Conservation (phyloP, 2,797 vertebrate genomes). For the Dendrocincla tyrannina region DNA sequence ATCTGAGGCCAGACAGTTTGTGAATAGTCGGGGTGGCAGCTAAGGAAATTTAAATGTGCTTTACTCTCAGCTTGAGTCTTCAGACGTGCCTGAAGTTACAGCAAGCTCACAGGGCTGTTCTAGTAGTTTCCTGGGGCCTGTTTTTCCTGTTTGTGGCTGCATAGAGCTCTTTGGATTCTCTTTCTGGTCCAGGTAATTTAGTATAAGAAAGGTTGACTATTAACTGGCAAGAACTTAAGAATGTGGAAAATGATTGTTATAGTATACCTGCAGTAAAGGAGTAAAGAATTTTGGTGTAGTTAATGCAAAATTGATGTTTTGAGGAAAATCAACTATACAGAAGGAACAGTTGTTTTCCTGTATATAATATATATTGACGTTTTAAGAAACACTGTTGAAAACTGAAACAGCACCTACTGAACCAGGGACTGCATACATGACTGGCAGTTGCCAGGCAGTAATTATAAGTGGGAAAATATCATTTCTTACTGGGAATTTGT, state of each 20-base stretch:
- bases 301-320: neutral
- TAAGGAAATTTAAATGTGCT: neutral
- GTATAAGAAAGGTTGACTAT: neutral
- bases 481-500: neutral
- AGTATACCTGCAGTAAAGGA: neutral
- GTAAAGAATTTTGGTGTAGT: neutral
- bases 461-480: neutral
- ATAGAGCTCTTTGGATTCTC: neutral
- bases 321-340: neutral
- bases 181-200: neutral
- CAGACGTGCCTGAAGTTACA: neutral
- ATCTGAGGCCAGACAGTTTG: neutral
- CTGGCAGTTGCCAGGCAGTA: neutral
- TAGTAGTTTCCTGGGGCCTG: neutral
- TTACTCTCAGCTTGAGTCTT: neutral
- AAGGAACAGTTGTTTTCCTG: neutral
- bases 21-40: neutral
- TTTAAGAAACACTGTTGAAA: neutral
- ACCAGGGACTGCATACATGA: rapidly evolving
- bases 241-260: neutral
- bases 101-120: neutral
- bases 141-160: neutral
- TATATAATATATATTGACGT: neutral
- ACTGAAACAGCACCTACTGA: neutral
- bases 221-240: neutral